Base-by-base conservation (phyloP, 2,113 vertebrate genomes). In the Talpa occidentalis region DNA sequence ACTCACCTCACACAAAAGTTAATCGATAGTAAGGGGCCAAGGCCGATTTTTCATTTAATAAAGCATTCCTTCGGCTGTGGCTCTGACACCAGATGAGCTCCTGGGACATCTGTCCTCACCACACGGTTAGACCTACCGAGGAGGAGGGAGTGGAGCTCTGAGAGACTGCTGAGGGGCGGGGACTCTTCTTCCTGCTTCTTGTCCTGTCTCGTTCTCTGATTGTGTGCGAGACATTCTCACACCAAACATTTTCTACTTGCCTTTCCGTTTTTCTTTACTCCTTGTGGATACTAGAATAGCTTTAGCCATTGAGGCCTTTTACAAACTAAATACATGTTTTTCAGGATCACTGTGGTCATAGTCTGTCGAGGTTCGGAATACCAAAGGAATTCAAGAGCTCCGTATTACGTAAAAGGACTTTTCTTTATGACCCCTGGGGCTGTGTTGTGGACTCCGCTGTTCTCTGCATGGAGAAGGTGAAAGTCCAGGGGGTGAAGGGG, bases 251-350 rank as follows among this genome's bases (percentile, higher is more conserved):
- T 85, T 70, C 47, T 80, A 21, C 32, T 69, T 90, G 32, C 16
- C 26, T 79, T 74, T 85, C n/a, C 40, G 26, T 76, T 90, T 77
- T 77, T 80, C 32, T 90, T 87, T 93, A 42, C 87, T 59, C 22
- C 30, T 37, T 89, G 22, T 73, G 35, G 26, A 6, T 66, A 76
- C 44, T 72, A 42, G 54, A 70, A 47, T 94, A 87, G 30, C 26
- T 64, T 79, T 82, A 37, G n/a, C 30, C 37, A 35, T 67, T 78
- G 16, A 5, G 35, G 30, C 24, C 35, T 80, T 69, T 40, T 86
- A 87, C 64, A 22, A n/a, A 5, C 52, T 77, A 1, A 10, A 70
- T 72, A 22, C 1, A 42, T 73, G 42, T 52, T 47, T 74, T 60
- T 66, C 26, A 52, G 35, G 44, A 11, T 80, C n/a, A 64, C 37